Evolutionary conservation across 2,888 invertebrate species (phyloP).

Genomic region (Escarpia spicata): DNA sequence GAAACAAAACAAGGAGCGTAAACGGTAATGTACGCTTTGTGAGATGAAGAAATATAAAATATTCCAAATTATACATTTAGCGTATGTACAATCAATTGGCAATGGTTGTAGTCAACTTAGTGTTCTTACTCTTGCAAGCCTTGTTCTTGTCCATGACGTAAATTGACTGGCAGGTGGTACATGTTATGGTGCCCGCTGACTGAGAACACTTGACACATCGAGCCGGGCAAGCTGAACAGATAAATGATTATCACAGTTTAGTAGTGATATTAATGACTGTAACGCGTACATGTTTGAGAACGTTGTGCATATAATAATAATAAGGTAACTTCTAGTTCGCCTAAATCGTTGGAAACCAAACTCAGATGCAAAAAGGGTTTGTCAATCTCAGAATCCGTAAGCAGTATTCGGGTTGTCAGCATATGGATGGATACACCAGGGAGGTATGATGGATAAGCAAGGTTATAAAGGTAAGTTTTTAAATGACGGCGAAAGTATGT

Average conservation of each 20-base stretch:
- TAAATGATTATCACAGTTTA: neutral
- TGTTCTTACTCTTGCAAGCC: constrained; percentile 20
- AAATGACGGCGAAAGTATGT: too few relatives aligned
- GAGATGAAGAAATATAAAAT: neutral
- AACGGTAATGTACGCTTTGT: neutral
- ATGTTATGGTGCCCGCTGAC: neutral
- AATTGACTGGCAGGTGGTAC: neutral
- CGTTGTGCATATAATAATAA: neutral
- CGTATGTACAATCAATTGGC: neutral
- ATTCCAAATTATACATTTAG: neutral
- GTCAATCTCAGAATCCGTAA: too few relatives aligned
- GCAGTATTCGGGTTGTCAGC: too few relatives aligned
- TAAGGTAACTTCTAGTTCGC: too few relatives aligned
- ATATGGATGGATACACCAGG: too few relatives aligned
- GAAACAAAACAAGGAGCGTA: neutral
- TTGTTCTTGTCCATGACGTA: constrained; percentile 20
- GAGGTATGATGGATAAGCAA: too few relatives aligned
- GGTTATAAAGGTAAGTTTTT: too few relatives aligned
- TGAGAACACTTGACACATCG: constrained; percentile 10
- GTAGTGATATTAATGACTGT: neutral
- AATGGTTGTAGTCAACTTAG: neutral
- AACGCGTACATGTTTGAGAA: neutral
- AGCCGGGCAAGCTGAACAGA: constrained; percentile 14
- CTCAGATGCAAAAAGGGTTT: too few relatives aligned
- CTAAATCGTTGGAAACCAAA: too few relatives aligned